Conservation (phyloP, 2,888 invertebrate species). For the Camponotus fellah region DNA sequence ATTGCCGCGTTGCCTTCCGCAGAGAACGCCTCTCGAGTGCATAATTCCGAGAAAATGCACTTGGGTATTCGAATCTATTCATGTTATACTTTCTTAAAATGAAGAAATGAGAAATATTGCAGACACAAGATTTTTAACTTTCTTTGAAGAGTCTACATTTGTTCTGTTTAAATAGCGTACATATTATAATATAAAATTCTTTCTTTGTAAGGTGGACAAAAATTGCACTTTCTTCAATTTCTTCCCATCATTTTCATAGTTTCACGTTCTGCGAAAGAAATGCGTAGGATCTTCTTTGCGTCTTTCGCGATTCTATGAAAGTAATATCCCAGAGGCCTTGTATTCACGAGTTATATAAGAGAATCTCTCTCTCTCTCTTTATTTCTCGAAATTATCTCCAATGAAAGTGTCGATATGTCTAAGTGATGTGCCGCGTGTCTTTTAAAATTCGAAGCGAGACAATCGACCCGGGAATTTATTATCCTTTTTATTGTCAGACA, state of each 20-base stretch:
- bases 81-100: not conserved
- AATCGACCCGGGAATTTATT: constrained; percentile 59
- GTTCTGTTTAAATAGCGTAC: not conserved
- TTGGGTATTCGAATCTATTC: not conserved
- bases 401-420: constrained; percentile 6
- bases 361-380: too few species aligned
- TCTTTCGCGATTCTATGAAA: not conserved
- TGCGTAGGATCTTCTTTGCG: not conserved
- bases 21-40: not conserved
- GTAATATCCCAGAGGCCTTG: not conserved
- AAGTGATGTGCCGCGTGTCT: constrained; percentile 1
- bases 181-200: not conserved
- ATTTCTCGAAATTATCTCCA: constrained; percentile 33
- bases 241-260: too few species aligned
- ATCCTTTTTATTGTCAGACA: constrained; percentile 58
- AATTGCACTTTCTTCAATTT: too few species aligned
- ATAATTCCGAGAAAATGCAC: constrained; percentile 4
- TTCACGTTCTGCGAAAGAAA: not conserved
- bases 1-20: constrained; percentile 41
- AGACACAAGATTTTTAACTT: not conserved
- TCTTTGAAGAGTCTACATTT: not conserved
- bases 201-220: too few species aligned
- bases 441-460: constrained; percentile 22
- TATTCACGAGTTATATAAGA: not conserved
- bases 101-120: not conserved